Base-by-base conservation (phyloP, 1,140 invertebrate species). In the Papilio polytes region DNA sequence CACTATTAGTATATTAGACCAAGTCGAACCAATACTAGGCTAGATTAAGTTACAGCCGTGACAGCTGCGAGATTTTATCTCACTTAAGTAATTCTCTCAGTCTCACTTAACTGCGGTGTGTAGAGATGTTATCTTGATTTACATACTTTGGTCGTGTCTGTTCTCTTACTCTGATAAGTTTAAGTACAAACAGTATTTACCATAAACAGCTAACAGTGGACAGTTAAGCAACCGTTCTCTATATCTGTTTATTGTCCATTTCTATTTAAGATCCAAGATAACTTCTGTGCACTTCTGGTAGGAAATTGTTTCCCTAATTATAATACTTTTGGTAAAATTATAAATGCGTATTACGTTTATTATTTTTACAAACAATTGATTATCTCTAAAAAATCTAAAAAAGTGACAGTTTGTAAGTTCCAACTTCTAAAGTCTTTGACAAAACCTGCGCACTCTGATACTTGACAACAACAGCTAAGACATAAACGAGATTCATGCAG, bases 101-200 rank as follows among this genome's bases (percentile, higher is more conserved):
- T 46, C 20, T 53, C 44, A 76, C 74, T 76, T 76, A 76, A 76
- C 74, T n/a, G 74, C 74, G 46, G 41, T 46, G 74, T 51, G 44
- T 76, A 76, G 46, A 76, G 74, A 76, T 76, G 74, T 76, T 76
- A 76, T 76, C 74, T 76, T 22, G 41, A 46, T 26, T 76, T 51
- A 76, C 74, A 76, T 51, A 76, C 74, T 76, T 74, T 51, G n/a
- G 20, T 51, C 18, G 74, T 76, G 74, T 76, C 73, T 46, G 73
- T 74, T 48, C 22, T 70, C 22, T 70, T 70, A 70, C 22, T 51
- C 8, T 20, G 41, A 48, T 76, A 48, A 76, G 20, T 48, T 74
- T 48, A 48, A 48, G 44, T 51, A 76, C 74, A 48, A 76, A 48
- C 74, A 74, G 46, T 22, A 22, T 51, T 51, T 46, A 51, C 73